Evolutionary conservation across 2,797 vertebrate species (phyloP).

Genomic region (Pseudochirops cupreus): DNA sequence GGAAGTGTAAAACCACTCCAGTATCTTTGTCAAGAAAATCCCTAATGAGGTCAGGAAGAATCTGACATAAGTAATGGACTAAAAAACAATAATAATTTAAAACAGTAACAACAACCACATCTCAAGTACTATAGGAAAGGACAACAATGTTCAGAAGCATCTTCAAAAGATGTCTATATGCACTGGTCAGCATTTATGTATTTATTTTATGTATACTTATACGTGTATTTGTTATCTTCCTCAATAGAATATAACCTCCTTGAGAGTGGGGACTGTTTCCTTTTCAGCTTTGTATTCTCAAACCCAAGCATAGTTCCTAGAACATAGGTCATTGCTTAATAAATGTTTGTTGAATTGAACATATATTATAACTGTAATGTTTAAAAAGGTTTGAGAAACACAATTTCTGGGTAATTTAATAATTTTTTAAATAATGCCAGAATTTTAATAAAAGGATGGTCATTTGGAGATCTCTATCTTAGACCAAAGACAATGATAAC

Average conservation of each 20-base stretch:
- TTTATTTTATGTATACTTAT: background rate
- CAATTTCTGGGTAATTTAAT: background rate
- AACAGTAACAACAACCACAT: background rate
- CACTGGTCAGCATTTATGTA: background rate
- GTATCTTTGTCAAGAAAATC: background rate
- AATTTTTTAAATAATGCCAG: background rate
- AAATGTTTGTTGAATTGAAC: background rate
- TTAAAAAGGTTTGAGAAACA: background rate
- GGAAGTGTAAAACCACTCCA: background rate
- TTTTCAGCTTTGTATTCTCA: background rate
- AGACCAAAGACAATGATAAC: background rate
- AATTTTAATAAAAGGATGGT: background rate
- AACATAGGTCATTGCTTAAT: slow-evolving; percentile 1
- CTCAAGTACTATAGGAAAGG: slow-evolving; percentile 8
- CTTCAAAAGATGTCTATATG: background rate
- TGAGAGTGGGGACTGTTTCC: background rate
- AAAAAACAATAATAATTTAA: background rate
- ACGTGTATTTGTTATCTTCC: background rate
- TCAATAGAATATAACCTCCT: background rate
- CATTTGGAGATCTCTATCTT: background rate
- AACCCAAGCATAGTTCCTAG: background rate
- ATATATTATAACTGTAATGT: background rate
- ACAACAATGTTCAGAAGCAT: background rate
- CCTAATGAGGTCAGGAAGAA: background rate
- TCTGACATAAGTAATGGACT: background rate